phyloP scores from a whole-genome alignment of 2,797 vertebrate species.

The Falco naumanni region DNA sequence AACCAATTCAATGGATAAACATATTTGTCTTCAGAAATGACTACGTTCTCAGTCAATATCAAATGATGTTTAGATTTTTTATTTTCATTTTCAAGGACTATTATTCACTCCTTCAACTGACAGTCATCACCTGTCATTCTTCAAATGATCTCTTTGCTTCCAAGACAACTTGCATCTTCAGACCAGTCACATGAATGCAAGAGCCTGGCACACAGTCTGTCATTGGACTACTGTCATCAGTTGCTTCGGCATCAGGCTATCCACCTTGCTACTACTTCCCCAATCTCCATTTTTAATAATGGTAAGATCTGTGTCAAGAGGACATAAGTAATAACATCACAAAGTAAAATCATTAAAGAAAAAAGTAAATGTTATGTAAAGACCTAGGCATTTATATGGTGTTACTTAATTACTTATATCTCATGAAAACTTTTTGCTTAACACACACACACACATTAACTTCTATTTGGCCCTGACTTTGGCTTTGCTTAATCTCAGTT shows the following conservation, averaged over 20 bases:
- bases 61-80: neutral
- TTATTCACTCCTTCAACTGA: neutral
- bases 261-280: neutral
- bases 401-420: neutral
- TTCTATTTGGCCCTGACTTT: neutral
- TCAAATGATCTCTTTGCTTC: neutral
- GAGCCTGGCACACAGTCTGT: neutral
- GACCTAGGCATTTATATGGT: neutral
- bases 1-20: neutral
- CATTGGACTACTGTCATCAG: neutral
- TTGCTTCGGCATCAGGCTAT: neutral
- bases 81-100: constrained; percentile 1
- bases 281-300: neutral
- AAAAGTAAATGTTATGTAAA: neutral
- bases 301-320: neutral
- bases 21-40: constrained; percentile 23
- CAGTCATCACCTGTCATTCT: neutral
- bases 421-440: neutral
- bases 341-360: neutral
- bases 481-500: neutral
- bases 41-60: neutral
- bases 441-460: neutral
- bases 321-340: neutral
- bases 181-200: neutral
- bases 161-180: neutral